Base-by-base conservation (phyloP, 2,113 vertebrate species). In the Patagioenas fasciata region DNA sequence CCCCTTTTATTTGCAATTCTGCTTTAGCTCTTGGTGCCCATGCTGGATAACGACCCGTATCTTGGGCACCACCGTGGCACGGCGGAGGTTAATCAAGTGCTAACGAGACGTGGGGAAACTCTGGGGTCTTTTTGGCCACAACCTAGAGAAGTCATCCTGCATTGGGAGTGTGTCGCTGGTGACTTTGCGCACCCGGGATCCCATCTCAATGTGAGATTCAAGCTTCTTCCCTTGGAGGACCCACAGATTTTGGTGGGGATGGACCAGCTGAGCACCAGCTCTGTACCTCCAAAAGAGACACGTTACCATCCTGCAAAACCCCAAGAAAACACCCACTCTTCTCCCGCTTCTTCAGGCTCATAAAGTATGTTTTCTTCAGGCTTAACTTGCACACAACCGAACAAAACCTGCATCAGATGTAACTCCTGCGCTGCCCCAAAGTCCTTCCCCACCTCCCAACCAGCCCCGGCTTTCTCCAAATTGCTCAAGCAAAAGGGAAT, bases 21-120 rank as follows among this genome's bases (percentile, higher is more conserved):
- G 78, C 73, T 19, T 31, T 80, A 93, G 84, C 80, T 86, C 77
- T 18, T 80, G 11, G 3, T 56, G 72, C 60, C 74, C 40, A 5
- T n/a, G 89, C 80, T 32, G 42, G 26, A 2, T 21, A 40, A 48
- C 7, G 54, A 81, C 10, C 60, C 48, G 1, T 0, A 42, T 29
- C 82, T 50, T 31, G 2, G 42, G 42, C 42, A 16, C 15, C 42
- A 16, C 42, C 42, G 6, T 44, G 36, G 25, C 66, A 5, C 2
- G 2, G 65, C 2, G 2, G 5, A 19, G 20, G 42, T 10, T 7
- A 25, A 64, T 6, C 1, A 5, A 78, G 57, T 5, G 1, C 53
- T 64, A 53, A 67, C 1, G 4, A 62, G n/a, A 74, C 0, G 3
- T 2, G 1, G 31, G 48, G 44, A 74, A 82, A n/a, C 26, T 61